Evolutionary conservation across 2,888 invertebrate species (phyloP).

Genomic region (Lithophane semibrunnea): DNA sequence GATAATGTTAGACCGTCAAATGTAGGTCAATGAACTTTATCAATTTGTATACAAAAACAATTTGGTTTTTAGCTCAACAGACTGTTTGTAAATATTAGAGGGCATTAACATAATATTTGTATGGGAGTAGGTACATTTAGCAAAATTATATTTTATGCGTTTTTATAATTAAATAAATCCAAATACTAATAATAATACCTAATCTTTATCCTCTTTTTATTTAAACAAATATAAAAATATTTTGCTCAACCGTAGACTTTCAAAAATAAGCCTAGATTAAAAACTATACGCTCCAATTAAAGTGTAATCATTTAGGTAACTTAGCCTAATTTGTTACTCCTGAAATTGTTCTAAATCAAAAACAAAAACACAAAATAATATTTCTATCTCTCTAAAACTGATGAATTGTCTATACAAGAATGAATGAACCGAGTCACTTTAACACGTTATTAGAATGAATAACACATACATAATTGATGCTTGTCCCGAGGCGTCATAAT

Average conservation of each 20-base stretch:
- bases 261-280: not conserved
- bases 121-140: too few species aligned
- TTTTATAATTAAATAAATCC: not conserved
- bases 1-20: slow-evolving; percentile 45
- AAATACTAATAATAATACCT: too few species aligned
- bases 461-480: slow-evolving; percentile 43
- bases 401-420: not conserved
- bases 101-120: too few species aligned
- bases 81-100: slow-evolving; percentile 29
- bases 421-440: slow-evolving; percentile 5
- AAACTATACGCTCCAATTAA: not conserved
- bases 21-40: slow-evolving; percentile 63
- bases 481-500: slow-evolving; percentile 52
- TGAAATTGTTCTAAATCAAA: not conserved
- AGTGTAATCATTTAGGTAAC: not conserved
- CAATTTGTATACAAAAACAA: slow-evolving; percentile 56
- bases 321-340: not conserved
- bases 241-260: slow-evolving; percentile 5
- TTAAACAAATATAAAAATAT: not conserved
- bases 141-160: too few species aligned
- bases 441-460: slow-evolving; percentile 27
- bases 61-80: slow-evolving; percentile 47
- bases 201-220: not conserved
- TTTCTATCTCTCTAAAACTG: not conserved
- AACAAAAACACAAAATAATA: not conserved